phyloP scores from a whole-genome alignment of 2,113 vertebrate genomes.

The Stictonetta naevosa region DNA sequence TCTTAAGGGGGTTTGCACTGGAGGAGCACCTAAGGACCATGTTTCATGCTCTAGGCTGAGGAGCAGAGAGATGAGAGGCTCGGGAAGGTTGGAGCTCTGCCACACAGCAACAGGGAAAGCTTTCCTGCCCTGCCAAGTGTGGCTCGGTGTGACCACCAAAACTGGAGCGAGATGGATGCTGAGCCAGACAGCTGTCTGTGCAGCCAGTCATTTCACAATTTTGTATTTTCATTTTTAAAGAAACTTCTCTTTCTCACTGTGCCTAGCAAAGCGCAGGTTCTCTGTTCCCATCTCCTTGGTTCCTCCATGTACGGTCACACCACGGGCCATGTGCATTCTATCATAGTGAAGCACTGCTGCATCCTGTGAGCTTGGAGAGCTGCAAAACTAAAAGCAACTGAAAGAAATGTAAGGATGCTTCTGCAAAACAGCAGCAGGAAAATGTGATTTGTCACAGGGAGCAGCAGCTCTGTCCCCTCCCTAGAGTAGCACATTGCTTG shows the following conservation, averaged over 20 bases:
- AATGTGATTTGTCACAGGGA: neutral
- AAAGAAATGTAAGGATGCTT: accelerated
- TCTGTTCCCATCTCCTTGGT: neutral
- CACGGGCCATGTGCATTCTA: accelerated
- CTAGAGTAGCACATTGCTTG: neutral
- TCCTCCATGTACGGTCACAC: accelerated
- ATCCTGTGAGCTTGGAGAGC: accelerated
- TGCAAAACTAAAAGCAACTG: neutral
- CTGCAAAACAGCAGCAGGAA: neutral
- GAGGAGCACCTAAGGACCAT: too few species aligned
- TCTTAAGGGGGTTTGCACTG: neutral
- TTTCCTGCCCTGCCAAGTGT: accelerated
- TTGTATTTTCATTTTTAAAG: neutral
- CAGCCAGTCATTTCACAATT: too few species aligned
- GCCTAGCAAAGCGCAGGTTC: neutral
- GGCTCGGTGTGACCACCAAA: neutral
- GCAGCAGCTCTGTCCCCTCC: neutral
- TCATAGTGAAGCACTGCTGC: neutral
- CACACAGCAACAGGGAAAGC: neutral
- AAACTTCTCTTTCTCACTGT: neutral
- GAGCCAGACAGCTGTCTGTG: neutral
- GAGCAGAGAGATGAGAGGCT: neutral
- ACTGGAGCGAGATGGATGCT: neutral
- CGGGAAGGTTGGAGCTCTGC: neutral
- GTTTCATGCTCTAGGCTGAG: neutral